A percentile compares a stretch with the other conserved stretches of the same genome.
Conservation (phyloP, 2,113 vertebrate species). For the Cettia cetti region DNA sequence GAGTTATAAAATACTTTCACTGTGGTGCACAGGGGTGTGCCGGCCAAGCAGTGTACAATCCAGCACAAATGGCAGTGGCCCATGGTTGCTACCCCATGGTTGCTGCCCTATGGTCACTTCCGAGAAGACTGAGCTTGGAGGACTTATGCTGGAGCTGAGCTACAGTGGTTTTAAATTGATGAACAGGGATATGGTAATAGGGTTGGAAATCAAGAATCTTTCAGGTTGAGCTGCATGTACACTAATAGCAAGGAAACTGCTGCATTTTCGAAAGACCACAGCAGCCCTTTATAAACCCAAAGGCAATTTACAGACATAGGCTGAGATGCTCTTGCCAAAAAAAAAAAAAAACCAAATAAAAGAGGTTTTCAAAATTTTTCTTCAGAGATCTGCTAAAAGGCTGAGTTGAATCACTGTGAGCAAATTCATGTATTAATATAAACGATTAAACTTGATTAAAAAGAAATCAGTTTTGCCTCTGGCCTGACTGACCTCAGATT, state of each 20-base stretch:
- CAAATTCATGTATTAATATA: conserved; percentile 22
- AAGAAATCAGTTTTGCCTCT: conserved; percentile 48
- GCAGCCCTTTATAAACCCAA: background rate
- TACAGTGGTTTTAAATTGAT: background rate
- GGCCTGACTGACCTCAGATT: conserved; percentile 10
- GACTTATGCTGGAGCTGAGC: background rate
- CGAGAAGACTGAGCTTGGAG: background rate
- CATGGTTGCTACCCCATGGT: too few species aligned
- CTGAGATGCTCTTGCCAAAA: background rate
- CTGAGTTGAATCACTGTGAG: background rate
- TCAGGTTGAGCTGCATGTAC: background rate
- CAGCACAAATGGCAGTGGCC: background rate
- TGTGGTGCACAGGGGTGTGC: background rate
- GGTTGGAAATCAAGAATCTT: background rate
- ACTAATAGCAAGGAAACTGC: background rate
- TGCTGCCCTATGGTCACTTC: background rate
- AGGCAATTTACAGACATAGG: background rate
- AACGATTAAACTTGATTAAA: conserved; percentile 53
- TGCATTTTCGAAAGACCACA: background rate
- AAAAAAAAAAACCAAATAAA: background rate
- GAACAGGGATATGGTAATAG: background rate
- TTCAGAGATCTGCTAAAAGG: background rate
- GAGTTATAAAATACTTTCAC: background rate
- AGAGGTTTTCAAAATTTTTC: background rate
- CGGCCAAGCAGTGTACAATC: background rate